Evolutionary conservation across 23 tunicate species (phyloP), one percentile per base, ranked within the genome.

Genomic region (Diplosoma virens): DNA sequence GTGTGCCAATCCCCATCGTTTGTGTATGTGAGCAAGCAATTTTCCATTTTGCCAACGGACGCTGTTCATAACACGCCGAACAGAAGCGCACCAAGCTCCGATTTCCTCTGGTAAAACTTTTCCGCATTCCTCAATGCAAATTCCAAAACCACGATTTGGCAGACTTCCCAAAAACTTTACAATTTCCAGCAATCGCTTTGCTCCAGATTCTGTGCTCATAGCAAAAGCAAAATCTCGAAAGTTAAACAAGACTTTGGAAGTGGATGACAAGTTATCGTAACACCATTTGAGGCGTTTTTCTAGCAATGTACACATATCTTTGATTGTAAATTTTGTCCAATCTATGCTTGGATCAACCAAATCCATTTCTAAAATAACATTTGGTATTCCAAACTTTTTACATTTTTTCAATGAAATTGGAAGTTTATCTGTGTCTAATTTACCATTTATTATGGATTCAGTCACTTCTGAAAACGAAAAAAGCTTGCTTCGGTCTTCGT

Each of bases 81-180:
- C 63, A 3, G 78, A 34, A 3, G 78, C 78, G 26, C 61, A 47
- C 78, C 78, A 72, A 29, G 78, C 78, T 9, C 78, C 78, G 11
- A 72, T 61, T 48, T 72, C 78, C 47, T 72, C 78, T 23, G 78
- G 78, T 23, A 72, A 27, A 48, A 26, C 47, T 33, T 47, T 47
- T 25, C 78, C 78, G 24, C n/a, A 11, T 48, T 72, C 78, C 48
- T 72, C 78, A 48, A 72, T 5, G 78, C 61, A 47, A 16, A 72
- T 50, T 47, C 78, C 78, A 23, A 23, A 72, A 9, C 74, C 74
- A 7, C 78, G 60, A 72, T 72, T 50, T 3, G 78, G 78, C 5
- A 72, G 35, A 48, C 78, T 50, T 3, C 61, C 78, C 3, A 72
- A 16, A 25, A 47, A 72, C 23, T 72, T 29, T 3, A 72, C 78